Conservation (phyloP, 2,113 vertebrate species). For the Odobenus rosmarus region DNA sequence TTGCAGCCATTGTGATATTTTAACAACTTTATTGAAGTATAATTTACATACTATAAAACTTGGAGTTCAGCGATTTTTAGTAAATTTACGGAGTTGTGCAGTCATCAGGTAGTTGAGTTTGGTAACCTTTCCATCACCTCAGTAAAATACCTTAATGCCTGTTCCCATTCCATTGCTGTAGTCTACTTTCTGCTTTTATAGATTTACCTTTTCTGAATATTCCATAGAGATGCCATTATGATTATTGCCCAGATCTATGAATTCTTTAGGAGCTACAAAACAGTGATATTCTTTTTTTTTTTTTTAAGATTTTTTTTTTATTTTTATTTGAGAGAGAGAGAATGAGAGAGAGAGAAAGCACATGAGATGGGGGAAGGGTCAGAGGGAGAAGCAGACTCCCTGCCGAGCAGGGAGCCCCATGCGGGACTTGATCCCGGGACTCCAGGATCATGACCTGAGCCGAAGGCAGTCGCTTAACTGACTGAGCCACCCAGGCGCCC, state of each 20-base stretch:
- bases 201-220: neutral
- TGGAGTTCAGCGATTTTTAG: neutral
- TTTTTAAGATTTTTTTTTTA: no score
- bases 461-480: no score
- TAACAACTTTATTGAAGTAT: neutral
- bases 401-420: no score
- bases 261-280: neutral
- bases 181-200: neutral
- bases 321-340: no score
- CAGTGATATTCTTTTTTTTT: neutral
- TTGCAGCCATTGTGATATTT: constrained; percentile 18
- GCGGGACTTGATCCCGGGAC: no score
- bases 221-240: neutral
- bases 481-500: no score
- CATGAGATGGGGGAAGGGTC: no score
- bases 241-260: neutral
- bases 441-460: no score
- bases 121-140: neutral
- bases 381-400: no score
- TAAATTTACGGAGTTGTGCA: neutral
- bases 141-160: neutral
- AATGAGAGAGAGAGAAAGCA: no score
- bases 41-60: neutral
- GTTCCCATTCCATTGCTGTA: neutral
- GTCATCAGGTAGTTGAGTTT: neutral